Conservation (phyloP, 2,888 invertebrate species). For the Saturnia japonica region DNA sequence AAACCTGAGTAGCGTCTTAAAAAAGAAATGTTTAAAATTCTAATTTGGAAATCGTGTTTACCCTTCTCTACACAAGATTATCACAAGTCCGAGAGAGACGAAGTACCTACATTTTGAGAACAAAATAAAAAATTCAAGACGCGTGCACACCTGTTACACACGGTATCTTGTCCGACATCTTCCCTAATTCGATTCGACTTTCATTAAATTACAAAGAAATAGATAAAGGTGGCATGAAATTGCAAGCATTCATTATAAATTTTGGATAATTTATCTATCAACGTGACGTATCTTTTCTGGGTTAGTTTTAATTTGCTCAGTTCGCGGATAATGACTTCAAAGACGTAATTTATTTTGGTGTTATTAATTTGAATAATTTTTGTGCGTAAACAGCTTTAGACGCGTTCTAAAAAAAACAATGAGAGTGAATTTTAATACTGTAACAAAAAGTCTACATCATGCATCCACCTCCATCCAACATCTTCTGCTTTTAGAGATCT, state of each 20-base stretch:
- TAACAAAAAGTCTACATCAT: too few relatives aligned
- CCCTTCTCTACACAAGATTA: background rate
- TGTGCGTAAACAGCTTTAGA: too few relatives aligned
- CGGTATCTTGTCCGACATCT: conserved; percentile 49
- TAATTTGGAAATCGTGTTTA: background rate
- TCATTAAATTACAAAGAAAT: conserved; percentile 37
- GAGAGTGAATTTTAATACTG: too few relatives aligned
- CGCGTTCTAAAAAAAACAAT: too few relatives aligned
- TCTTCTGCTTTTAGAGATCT: too few relatives aligned
- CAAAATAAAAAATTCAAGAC: conserved; percentile 42
- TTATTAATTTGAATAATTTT: too few relatives aligned
- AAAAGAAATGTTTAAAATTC: background rate
- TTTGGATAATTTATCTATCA: background rate
- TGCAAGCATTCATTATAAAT: background rate
- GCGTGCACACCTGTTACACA: conserved; percentile 65
- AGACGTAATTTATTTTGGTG: too few relatives aligned
- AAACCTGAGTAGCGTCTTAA: too few relatives aligned
- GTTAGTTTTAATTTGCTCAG: background rate
- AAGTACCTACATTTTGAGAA: conserved; percentile 10
- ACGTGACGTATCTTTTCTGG: background rate
- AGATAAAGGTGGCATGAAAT: background rate
- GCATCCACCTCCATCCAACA: too few relatives aligned
- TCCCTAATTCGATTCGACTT: conserved; percentile 47
- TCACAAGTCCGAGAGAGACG: conserved; percentile 13
- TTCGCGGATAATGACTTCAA: background rate